These are phyloP conservation scores for Phalacrocorax pelagicus DNA, from an alignment of 2,113 vertebrate genomes.

Conservation along the genomic window DNA sequence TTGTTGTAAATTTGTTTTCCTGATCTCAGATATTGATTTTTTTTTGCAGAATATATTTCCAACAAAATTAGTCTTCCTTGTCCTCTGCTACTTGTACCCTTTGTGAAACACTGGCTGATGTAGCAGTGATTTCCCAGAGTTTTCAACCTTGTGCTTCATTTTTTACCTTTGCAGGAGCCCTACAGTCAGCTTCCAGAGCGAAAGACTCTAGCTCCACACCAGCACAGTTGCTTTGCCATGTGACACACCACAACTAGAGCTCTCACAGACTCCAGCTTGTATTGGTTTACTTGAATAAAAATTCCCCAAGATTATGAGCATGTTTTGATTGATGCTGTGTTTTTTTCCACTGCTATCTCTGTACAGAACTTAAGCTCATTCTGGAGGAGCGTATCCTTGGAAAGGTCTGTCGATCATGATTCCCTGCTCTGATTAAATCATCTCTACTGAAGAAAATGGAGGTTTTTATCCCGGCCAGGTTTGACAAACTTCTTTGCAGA, in stretches of 20 bases:
- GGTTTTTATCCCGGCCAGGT: not conserved
- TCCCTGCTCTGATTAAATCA: not conserved
- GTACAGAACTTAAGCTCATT: not conserved
- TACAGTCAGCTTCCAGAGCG: fast-evolving
- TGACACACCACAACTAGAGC: not conserved
- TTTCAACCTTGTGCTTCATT: not conserved
- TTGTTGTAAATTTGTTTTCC: not conserved
- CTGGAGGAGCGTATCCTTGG: not conserved
- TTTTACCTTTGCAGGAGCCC: not conserved
- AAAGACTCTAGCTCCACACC: not conserved
- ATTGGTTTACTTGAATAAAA: not conserved
- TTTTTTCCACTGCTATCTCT: not conserved
- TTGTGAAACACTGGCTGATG: not conserved
- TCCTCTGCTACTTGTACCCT: not conserved
- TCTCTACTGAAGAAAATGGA: not conserved
- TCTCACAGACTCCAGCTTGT: not conserved
- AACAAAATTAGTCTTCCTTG: not conserved
- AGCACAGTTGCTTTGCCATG: not conserved
- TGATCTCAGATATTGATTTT: not conserved
- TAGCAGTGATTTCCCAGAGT: not conserved
- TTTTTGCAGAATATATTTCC: not conserved
- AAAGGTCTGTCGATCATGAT: not conserved
- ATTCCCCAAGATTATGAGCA: not conserved
- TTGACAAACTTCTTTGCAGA: not conserved
- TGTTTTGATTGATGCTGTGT: not conserved